Conservation (phyloP, 2,888 invertebrate species). For the Anthophora plumipes region DNA sequence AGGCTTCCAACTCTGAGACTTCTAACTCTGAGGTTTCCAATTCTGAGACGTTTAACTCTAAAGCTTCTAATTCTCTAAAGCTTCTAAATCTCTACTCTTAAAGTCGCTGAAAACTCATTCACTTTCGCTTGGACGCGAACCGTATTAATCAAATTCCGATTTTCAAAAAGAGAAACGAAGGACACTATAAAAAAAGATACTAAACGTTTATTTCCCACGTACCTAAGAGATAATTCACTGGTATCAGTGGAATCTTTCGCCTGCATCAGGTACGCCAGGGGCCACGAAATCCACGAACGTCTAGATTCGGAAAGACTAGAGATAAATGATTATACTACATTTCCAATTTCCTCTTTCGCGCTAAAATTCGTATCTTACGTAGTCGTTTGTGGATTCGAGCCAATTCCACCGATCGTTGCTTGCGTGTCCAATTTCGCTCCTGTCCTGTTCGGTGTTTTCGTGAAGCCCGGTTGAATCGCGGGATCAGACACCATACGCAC, state of each 20-base stretch:
- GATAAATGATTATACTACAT: constrained; percentile 1
- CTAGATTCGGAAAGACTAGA: constrained; percentile 83
- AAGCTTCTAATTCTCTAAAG: too few relatives aligned
- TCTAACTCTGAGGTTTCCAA: too few relatives aligned
- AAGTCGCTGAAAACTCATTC: too few relatives aligned
- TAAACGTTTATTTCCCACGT: not conserved
- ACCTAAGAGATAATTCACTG: constrained; percentile 93
- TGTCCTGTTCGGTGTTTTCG: constrained; percentile 82
- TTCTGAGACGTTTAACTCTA: too few relatives aligned
- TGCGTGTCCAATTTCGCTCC: constrained; percentile 81
- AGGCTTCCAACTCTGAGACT: too few relatives aligned
- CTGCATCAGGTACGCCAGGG: constrained; percentile 94
- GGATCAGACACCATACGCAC: constrained; percentile 99
- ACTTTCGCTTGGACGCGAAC: too few relatives aligned
- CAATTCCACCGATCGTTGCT: constrained; percentile 80
- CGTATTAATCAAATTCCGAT: too few relatives aligned
- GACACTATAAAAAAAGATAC: not conserved
- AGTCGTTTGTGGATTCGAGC: constrained; percentile 75
- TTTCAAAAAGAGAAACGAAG: too few relatives aligned
- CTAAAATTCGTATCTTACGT: constrained; percentile 50
- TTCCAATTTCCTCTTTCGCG: not conserved
- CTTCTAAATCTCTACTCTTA: too few relatives aligned
- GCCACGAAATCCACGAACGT: constrained; percentile 97
- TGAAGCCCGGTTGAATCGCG: constrained; percentile 88
- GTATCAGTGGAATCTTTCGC: constrained; percentile 88